These are phyloP conservation scores for Heliconius melpomene DNA, from an alignment of 1,140 invertebrate species.

Conservation along the genomic window DNA sequence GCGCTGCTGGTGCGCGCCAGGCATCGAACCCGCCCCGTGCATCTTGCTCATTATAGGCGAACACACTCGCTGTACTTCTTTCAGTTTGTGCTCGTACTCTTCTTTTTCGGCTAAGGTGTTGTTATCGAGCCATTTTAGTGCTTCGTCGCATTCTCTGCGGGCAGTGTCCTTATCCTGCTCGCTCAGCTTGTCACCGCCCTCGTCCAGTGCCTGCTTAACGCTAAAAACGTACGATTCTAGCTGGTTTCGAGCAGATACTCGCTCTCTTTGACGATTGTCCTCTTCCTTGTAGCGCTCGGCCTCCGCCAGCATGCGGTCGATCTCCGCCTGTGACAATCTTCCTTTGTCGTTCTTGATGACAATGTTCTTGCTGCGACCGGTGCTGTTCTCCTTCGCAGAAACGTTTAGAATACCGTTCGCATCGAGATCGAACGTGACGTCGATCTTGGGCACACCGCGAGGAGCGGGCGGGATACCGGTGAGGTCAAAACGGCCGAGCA, in stretches of 20 bases:
- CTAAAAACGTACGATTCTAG: constrained; percentile 91
- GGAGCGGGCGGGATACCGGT: constrained; percentile 87
- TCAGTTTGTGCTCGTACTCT: constrained; percentile 89
- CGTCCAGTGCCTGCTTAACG: constrained; percentile 87
- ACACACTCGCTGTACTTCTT: constrained; percentile 87
- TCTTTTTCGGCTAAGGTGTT: constrained; percentile 89
- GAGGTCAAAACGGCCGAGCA: constrained; percentile 90
- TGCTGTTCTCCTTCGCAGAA: constrained; percentile 81
- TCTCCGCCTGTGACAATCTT: constrained; percentile 81
- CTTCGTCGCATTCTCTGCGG: constrained; percentile 79
- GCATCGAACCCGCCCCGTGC: constrained; percentile 80
- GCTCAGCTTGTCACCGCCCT: constrained; percentile 82
- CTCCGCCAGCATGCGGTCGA: constrained; percentile 85
- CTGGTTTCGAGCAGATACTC: constrained; percentile 87
- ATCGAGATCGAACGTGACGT: constrained; percentile 83
- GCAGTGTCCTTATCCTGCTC: constrained; percentile 84
- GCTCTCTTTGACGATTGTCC: constrained; percentile 84
- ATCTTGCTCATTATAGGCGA: constrained; percentile 88
- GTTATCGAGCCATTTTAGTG: constrained; percentile 82
- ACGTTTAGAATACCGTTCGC: constrained; percentile 85
- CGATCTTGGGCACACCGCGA: constrained; percentile 84
- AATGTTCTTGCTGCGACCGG: constrained; percentile 80
- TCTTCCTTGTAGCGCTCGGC: constrained; percentile 87
- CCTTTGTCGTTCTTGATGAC: constrained; percentile 83
- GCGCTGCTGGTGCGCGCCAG: constrained; percentile 35